Conservation (phyloP, 2,888 invertebrate genomes). For the Sceliomorpha sp. region DNA sequence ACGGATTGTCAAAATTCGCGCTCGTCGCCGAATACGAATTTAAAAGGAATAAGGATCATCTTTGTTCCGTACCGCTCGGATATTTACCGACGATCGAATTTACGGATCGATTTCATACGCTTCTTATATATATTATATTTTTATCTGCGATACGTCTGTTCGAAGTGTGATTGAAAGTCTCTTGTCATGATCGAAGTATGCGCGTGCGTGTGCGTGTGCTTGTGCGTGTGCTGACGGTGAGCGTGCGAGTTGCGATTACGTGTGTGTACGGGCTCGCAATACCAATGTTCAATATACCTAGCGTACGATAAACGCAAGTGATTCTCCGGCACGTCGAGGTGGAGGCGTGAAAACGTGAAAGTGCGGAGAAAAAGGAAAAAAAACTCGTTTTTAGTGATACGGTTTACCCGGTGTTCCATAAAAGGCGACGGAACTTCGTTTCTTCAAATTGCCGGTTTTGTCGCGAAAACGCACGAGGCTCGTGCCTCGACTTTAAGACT, state of each 20-base stretch:
- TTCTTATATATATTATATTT: neutral
- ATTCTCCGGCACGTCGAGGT: constrained; percentile 3
- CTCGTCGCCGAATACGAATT: neutral
- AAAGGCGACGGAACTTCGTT: constrained; percentile 7
- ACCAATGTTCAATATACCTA: constrained; percentile 3
- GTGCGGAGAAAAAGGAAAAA: constrained; percentile 2
- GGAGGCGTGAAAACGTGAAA: constrained; percentile 18
- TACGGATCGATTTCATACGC: neutral
- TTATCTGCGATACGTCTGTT: constrained; percentile 3
- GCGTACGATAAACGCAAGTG: neutral
- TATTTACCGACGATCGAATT: neutral
- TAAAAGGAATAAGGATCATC: no score
- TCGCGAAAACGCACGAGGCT: constrained; percentile 4
- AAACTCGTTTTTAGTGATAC: constrained; percentile 2
- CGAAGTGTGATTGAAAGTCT: constrained; percentile 5
- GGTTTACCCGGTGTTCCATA: constrained; percentile 2
- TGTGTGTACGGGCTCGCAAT: constrained; percentile 3
- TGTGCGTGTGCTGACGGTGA: neutral
- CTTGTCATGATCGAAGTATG: constrained; percentile 12
- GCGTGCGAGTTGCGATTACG: neutral
- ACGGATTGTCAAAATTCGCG: constrained; percentile 13
- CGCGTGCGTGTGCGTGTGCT: constrained; percentile 15
- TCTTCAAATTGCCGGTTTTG: constrained; percentile 1
- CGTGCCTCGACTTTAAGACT: neutral
- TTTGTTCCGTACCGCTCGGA: no score